Evolutionary conservation across 2,797 vertebrate species (phyloP).

Genomic region (Phrynocephalus vlangalii): DNA sequence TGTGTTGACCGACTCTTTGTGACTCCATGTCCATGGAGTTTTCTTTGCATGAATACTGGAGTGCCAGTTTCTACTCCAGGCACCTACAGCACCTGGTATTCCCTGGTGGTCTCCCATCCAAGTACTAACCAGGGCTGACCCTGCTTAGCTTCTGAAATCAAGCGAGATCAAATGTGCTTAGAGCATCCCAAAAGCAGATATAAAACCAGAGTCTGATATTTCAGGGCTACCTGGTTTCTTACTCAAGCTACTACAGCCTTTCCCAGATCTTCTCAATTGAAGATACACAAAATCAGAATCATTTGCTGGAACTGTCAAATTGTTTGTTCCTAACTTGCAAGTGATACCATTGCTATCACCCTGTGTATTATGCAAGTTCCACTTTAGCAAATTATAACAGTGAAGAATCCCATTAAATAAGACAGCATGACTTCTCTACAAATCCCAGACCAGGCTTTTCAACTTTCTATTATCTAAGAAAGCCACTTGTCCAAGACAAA

Average conservation of each 20-base stretch:
- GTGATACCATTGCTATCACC: neutral
- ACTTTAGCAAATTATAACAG: conserved; percentile 5
- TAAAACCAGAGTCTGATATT: too few relatives aligned
- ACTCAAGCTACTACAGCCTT: neutral
- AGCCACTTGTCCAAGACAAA: neutral
- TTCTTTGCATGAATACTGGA: too few relatives aligned
- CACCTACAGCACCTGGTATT: too few relatives aligned
- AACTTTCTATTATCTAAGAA: neutral
- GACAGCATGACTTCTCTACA: neutral
- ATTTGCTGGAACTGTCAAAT: neutral
- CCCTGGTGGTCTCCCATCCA: too few relatives aligned
- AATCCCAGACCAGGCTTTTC: neutral
- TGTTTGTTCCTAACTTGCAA: neutral
- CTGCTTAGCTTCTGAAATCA: too few relatives aligned
- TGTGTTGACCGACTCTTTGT: too few relatives aligned
- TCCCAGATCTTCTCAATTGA: neutral
- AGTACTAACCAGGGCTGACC: too few relatives aligned
- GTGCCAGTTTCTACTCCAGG: too few relatives aligned
- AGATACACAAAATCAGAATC: neutral
- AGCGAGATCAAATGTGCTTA: too few relatives aligned
- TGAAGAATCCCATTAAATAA: conserved; percentile 25
- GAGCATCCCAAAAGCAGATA: too few relatives aligned
- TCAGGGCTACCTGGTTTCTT: neutral
- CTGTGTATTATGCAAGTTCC: neutral
- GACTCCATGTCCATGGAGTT: too few relatives aligned